A percentile compares a stretch with the other conserved stretches of the same genome.
These are phyloP conservation scores for Sarcophaga rosellei DNA, from an alignment of 2,888 invertebrate genomes.

Conservation along the genomic window DNA sequence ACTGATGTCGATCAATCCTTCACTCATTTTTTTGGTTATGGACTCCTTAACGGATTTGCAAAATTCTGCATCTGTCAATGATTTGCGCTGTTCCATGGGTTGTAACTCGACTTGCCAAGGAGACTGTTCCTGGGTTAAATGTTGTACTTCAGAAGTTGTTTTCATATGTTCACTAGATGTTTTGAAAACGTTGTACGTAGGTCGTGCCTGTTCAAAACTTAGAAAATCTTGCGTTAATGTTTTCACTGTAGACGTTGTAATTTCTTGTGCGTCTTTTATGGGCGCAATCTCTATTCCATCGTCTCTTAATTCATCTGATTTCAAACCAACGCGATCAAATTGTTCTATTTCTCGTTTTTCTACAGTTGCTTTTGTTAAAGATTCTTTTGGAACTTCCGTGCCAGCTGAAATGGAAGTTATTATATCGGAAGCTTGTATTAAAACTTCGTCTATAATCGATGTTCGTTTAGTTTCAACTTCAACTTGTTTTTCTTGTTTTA, in stretches of 20 bases:
- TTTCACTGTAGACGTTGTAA: slow-evolving; percentile 58
- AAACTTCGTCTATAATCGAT: slow-evolving; percentile 54
- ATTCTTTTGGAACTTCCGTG: slow-evolving; percentile 37
- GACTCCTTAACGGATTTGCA: slow-evolving; percentile 80
- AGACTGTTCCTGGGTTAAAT: slow-evolving; percentile 50
- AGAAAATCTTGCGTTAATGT: slow-evolving; percentile 74
- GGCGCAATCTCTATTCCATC: slow-evolving; percentile 77
- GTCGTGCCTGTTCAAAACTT: slow-evolving; percentile 70
- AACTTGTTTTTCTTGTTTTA: neutral
- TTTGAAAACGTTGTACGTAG: slow-evolving; percentile 29
- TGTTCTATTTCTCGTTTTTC: neutral
- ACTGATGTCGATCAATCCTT: slow-evolving; percentile 77
- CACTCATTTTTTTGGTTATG: slow-evolving; percentile 80
- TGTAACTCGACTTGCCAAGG: slow-evolving; percentile 12
- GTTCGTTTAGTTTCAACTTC: slow-evolving; percentile 2
- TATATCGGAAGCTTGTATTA: slow-evolving; percentile 55
- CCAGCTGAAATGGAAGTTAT: slow-evolving; percentile 63
- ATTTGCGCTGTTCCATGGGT: slow-evolving; percentile 76
- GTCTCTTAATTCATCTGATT: slow-evolving; percentile 58
- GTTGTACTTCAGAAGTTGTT: slow-evolving; percentile 17
- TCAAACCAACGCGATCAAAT: neutral
- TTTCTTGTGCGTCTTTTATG: slow-evolving; percentile 69
- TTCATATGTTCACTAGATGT: slow-evolving; percentile 14
- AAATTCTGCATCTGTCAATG: slow-evolving; percentile 80
- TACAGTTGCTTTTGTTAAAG: neutral